Evolutionary conservation across 2,797 vertebrate genomes (phyloP).

Genomic region (Sebastes itinus): DNA sequence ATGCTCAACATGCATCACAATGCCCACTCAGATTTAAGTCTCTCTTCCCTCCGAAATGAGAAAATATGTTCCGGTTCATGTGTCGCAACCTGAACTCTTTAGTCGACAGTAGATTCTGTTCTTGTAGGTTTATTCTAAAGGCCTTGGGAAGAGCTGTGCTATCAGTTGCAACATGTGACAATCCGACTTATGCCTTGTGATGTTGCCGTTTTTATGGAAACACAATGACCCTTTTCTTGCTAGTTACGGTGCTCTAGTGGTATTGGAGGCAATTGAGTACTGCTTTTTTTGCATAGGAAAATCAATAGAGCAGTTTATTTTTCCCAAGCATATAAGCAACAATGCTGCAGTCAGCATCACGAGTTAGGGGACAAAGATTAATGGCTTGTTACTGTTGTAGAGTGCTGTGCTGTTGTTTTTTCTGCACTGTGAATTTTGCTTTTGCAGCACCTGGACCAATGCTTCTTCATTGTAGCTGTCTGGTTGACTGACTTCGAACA

Average conservation of each 20-base stretch:
- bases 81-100: neutral
- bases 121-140: neutral
- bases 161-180: constrained; percentile 52
- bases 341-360: constrained; percentile 57
- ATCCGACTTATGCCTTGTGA: constrained; percentile 42
- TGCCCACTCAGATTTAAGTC: neutral
- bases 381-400: constrained; percentile 41
- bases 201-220: constrained; percentile 47
- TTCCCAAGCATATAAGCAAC: neutral
- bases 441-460: constrained; percentile 41
- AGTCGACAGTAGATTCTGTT: neutral
- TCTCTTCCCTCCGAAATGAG: neutral
- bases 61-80: neutral
- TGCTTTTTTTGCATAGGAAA: constrained; percentile 35
- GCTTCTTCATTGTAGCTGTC: constrained; percentile 1
- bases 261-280: constrained; percentile 8
- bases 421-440: constrained; percentile 35
- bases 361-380: constrained; percentile 64
- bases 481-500: constrained; percentile 33
- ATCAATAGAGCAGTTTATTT: constrained; percentile 59
- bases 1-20: neutral
- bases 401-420: constrained; percentile 34
- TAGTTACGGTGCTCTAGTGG: neutral
- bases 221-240: constrained; percentile 14
- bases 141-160: constrained; percentile 4